A percentile compares a stretch with the other conserved stretches of the same genome.
Evolutionary conservation across 53 echinoderm and acorn worm species (phyloP).

Genomic region (Apostichopus leukothele): DNA sequence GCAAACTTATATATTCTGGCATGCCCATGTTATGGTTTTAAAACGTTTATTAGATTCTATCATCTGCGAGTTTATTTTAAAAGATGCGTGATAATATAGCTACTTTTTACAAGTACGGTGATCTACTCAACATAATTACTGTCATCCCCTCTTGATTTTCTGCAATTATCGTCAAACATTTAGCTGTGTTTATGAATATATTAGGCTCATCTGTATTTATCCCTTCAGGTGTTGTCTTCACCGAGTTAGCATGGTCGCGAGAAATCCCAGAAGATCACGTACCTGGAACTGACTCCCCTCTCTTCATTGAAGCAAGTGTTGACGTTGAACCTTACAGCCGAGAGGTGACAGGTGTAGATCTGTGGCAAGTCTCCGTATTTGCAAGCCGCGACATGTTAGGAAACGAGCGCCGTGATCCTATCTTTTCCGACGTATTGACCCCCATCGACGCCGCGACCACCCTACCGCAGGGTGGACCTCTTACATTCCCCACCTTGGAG

Average conservation of each 20-base stretch:
- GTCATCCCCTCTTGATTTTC: neutral
- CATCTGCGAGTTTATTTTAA: neutral
- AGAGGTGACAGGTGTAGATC: constrained; percentile 35
- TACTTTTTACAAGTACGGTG: neutral
- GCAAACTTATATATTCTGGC: neutral
- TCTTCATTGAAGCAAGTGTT: constrained; percentile 19
- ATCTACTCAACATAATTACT: neutral
- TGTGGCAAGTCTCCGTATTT: constrained; percentile 45
- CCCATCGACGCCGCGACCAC: constrained; percentile 35
- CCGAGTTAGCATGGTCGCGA: constrained; percentile 22
- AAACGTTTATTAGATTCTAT: neutral
- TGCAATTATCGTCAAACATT: neutral
- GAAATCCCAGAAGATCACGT: constrained; percentile 38
- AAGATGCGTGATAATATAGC: neutral
- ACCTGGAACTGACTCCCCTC: constrained; percentile 31
- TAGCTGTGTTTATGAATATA: neutral
- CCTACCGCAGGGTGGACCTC: constrained; percentile 35
- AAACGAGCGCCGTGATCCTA: constrained; percentile 19
- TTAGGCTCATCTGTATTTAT: neutral
- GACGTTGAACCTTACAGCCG: constrained; percentile 47
- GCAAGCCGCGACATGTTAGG: constrained; percentile 36
- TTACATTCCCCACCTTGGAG: constrained; percentile 20
- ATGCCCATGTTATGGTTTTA: neutral
- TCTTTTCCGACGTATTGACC: constrained; percentile 34
- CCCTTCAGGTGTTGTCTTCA: neutral